Evolutionary conservation across 2,888 invertebrate species (phyloP).

Genomic region (Atherix ibis): DNA sequence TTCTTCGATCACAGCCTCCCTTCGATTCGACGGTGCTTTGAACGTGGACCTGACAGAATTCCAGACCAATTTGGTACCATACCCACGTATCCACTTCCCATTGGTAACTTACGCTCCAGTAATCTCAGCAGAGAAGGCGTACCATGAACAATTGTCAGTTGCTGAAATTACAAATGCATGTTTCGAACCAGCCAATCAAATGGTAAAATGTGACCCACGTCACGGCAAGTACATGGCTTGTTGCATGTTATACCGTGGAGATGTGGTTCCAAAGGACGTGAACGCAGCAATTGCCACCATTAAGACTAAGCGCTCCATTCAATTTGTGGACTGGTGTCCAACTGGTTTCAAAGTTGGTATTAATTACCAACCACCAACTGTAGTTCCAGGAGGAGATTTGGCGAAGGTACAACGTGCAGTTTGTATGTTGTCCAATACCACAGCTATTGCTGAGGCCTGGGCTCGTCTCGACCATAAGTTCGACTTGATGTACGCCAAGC

Average conservation of each 20-base stretch:
- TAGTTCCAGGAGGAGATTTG: slow-evolving; percentile 88
- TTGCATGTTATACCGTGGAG: slow-evolving; percentile 89
- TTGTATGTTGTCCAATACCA: slow-evolving; percentile 97
- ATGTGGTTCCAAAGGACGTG: slow-evolving; percentile 90
- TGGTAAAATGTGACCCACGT: slow-evolving; percentile 87
- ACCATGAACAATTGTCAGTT: slow-evolving; percentile 82
- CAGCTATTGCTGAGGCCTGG: slow-evolving; percentile 95
- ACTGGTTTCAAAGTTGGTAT: slow-evolving; percentile 56
- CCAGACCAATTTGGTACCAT: slow-evolving; percentile 90
- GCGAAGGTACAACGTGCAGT: slow-evolving; percentile 93
- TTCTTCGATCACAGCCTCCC: slow-evolving; percentile 81
- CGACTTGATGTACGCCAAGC: slow-evolving; percentile 93
- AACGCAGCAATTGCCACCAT: slow-evolving; percentile 92
- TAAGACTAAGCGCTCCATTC: slow-evolving; percentile 87
- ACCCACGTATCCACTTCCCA: slow-evolving; percentile 92
- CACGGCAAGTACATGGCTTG: slow-evolving; percentile 92
- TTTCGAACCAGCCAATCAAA: slow-evolving; percentile 92
- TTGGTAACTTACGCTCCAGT: slow-evolving; percentile 84
- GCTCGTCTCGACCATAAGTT: slow-evolving; percentile 91
- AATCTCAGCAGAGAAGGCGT: slow-evolving; percentile 86
- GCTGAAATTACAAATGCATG: slow-evolving; percentile 91
- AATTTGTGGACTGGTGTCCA: slow-evolving; percentile 86
- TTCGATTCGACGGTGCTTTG: slow-evolving; percentile 83
- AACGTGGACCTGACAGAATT: slow-evolving; percentile 91
- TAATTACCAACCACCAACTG: slow-evolving; percentile 89